phyloP scores from a whole-genome alignment of 2,797 vertebrate species.

The Neomorphus geoffroyi region DNA sequence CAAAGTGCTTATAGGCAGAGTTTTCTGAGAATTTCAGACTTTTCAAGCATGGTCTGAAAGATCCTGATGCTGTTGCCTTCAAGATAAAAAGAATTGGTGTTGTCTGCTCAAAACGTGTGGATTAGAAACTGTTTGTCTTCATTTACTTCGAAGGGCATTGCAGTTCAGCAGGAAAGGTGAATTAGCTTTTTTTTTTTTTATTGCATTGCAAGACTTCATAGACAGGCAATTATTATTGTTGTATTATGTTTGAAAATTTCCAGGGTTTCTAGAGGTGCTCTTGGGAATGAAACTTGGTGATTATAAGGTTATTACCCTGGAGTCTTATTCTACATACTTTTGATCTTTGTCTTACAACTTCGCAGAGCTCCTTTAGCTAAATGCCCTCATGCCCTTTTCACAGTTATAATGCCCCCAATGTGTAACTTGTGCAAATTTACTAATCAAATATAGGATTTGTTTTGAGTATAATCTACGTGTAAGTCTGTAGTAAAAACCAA shows the following conservation, averaged over 20 bases:
- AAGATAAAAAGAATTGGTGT: neutral
- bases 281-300: neutral
- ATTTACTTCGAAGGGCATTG: neutral
- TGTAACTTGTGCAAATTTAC: neutral
- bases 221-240: neutral
- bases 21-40: neutral
- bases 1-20: neutral
- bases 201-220: neutral
- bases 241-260: neutral
- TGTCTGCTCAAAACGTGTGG: fast-evolving
- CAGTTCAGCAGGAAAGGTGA: neutral
- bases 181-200: neutral
- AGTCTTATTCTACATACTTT: neutral
- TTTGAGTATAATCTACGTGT: neutral
- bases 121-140: neutral
- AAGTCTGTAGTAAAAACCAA: neutral
- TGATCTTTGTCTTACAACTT: neutral
- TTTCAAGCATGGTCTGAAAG: neutral
- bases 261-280: neutral
- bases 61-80: neutral
- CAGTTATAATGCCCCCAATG: neutral
- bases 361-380: neutral
- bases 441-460: neutral
- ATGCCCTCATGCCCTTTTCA: neutral
- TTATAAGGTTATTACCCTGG: neutral